Conservation (phyloP, 2,888 invertebrate species). For the Tromatobia lineatoria region DNA sequence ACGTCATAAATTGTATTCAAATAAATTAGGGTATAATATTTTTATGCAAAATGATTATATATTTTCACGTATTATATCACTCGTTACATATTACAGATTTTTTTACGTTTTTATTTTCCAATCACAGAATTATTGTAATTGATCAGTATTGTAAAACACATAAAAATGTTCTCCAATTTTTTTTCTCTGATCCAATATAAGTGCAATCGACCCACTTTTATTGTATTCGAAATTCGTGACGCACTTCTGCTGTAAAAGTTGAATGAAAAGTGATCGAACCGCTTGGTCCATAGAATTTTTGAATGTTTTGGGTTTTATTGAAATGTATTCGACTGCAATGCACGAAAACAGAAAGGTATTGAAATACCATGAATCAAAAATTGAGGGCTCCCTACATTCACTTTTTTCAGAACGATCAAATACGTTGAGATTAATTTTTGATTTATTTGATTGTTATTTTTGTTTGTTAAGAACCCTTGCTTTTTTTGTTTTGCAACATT, state of each 20-base stretch:
- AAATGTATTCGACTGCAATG: neutral
- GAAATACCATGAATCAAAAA: constrained; percentile 45
- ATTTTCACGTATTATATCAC: too few species aligned
- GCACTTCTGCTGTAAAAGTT: neutral
- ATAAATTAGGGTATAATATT: too few species aligned
- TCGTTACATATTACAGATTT: too few species aligned
- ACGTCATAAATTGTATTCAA: too few species aligned
- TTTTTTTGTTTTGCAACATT: too few species aligned
- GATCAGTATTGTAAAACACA: neutral
- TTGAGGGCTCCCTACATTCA: constrained; percentile 4
- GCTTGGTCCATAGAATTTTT: neutral
- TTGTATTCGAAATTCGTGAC: neutral
- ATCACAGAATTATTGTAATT: neutral
- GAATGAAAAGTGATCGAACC: neutral
- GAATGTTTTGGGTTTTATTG: neutral
- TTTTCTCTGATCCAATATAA: neutral
- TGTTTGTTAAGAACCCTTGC: too few species aligned
- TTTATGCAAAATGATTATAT: neutral
- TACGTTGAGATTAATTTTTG: constrained; percentile 53
- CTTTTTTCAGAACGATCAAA: constrained; percentile 54
- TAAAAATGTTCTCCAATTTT: neutral
- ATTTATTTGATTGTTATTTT: too few species aligned
- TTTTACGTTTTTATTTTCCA: neutral
- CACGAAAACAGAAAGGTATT: neutral
- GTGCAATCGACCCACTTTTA: neutral